Evolutionary conservation across 2,888 invertebrate species (phyloP).

Genomic region (Isoperla grammatica): DNA sequence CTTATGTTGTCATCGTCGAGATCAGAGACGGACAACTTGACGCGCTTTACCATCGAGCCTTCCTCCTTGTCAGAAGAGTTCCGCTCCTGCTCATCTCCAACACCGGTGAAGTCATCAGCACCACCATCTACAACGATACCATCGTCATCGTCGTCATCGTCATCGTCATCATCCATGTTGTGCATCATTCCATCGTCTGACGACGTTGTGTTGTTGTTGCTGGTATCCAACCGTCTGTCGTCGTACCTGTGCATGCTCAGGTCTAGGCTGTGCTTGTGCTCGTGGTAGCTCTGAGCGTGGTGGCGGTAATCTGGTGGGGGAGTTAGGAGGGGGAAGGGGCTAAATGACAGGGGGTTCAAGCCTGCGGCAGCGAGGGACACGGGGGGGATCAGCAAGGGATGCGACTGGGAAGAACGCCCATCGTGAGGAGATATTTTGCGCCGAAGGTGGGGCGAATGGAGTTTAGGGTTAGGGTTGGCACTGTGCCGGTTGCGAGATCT

Average conservation of each 20-base stretch:
- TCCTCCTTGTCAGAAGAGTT: slow-evolving; percentile 35
- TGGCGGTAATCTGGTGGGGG: slow-evolving; percentile 43
- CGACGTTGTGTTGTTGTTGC: slow-evolving; percentile 40
- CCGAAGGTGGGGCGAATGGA: slow-evolving; percentile 91
- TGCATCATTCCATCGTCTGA: slow-evolving; percentile 43
- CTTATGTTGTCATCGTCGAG: slow-evolving; percentile 52
- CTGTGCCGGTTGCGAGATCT: slow-evolving; percentile 94
- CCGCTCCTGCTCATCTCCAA: slow-evolving; percentile 42
- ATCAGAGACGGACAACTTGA: slow-evolving; percentile 51
- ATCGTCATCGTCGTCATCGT: slow-evolving; percentile 48
- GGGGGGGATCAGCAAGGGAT: slow-evolving; percentile 66
- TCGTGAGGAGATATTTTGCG: slow-evolving; percentile 93
- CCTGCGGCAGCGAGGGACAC: slow-evolving; percentile 55
- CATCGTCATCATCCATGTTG: slow-evolving; percentile 38
- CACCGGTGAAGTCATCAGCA: slow-evolving; percentile 58
- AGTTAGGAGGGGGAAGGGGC: slow-evolving; percentile 65
- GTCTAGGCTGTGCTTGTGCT: slow-evolving; percentile 60
- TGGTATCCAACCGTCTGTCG: slow-evolving; percentile 45
- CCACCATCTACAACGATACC: slow-evolving; percentile 70
- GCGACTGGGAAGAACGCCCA: slow-evolving; percentile 82
- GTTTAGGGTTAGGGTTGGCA: slow-evolving; percentile 96
- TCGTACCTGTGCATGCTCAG: slow-evolving; percentile 43
- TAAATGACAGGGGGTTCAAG: slow-evolving; percentile 68
- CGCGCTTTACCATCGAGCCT: slow-evolving; percentile 51
- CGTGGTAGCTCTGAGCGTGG: slow-evolving; percentile 52